Evolutionary conservation across 2,888 invertebrate species (phyloP).

Genomic region (Linyphia triangularis): DNA sequence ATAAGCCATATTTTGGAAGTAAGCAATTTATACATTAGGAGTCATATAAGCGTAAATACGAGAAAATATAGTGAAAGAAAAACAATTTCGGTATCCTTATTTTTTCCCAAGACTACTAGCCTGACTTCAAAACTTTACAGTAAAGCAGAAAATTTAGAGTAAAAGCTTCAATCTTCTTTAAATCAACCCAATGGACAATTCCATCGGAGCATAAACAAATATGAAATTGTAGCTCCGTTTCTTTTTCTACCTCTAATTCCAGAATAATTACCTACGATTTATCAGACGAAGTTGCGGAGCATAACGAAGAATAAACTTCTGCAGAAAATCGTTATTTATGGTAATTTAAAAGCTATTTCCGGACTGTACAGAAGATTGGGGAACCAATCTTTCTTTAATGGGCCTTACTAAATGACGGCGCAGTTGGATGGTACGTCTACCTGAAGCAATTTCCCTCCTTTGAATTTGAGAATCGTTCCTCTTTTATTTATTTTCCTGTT

Average conservation of each 20-base stretch:
- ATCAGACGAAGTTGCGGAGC: not conserved
- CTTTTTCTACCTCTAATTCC: not conserved
- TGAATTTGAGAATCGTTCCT: not conserved
- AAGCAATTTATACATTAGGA: no score
- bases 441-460: not conserved
- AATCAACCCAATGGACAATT: not conserved
- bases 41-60: no score
- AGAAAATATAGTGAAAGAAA: no score
- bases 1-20: no score
- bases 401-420: not conserved
- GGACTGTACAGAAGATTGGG: not conserved
- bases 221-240: no score
- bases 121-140: no score
- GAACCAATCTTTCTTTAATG: not conserved
- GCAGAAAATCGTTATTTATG: not conserved
- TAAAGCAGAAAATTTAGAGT: not conserved
- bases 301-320: not conserved
- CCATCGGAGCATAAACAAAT: no score
- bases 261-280: not conserved
- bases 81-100: no score
- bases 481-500: not conserved
- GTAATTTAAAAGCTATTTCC: constrained; percentile 31
- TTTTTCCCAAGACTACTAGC: no score
- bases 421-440: not conserved
- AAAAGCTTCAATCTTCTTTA: not conserved